A percentile compares a stretch with the other conserved stretches of the same genome.
Evolutionary conservation across 2,797 vertebrate species (phyloP).

Genomic region (Coluber constrictor): DNA sequence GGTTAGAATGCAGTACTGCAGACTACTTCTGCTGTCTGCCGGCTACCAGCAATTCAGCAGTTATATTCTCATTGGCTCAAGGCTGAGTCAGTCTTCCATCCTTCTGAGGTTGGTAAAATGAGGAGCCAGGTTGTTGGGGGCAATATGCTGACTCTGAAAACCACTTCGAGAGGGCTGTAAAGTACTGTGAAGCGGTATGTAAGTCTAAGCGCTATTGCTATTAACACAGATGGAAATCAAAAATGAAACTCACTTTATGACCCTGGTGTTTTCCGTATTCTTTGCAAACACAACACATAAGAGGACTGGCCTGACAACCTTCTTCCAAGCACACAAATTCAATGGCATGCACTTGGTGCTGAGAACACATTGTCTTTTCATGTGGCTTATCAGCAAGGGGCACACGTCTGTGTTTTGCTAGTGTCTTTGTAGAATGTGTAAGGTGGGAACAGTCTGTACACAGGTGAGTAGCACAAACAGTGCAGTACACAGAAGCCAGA

Average conservation of each 20-base stretch:
- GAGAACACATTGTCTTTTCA: constrained; percentile 93
- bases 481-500: constrained; percentile 93
- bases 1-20: neutral
- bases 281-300: constrained; percentile 99
- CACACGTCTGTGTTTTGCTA: constrained; percentile 93
- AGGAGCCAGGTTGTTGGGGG: too few species aligned
- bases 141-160: too few species aligned
- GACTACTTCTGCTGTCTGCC: too few species aligned
- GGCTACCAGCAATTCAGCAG: neutral
- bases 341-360: constrained; percentile 97
- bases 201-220: neutral
- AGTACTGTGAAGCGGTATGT: too few species aligned
- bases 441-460: constrained; percentile 94
- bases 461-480: constrained; percentile 94
- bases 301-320: constrained; percentile 86
- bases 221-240: neutral
- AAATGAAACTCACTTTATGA: constrained; percentile 83
- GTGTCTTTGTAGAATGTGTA: constrained; percentile 95
- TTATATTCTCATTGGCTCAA: neutral
- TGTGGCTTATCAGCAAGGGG: constrained; percentile 97
- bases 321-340: constrained; percentile 98
- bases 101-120: too few species aligned
- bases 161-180: too few species aligned
- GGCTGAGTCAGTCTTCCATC: neutral
- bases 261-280: constrained; percentile 98